Evolutionary conservation across 1,140 invertebrate genomes (phyloP).

Genomic region (Lasioglossum baleicum): DNA sequence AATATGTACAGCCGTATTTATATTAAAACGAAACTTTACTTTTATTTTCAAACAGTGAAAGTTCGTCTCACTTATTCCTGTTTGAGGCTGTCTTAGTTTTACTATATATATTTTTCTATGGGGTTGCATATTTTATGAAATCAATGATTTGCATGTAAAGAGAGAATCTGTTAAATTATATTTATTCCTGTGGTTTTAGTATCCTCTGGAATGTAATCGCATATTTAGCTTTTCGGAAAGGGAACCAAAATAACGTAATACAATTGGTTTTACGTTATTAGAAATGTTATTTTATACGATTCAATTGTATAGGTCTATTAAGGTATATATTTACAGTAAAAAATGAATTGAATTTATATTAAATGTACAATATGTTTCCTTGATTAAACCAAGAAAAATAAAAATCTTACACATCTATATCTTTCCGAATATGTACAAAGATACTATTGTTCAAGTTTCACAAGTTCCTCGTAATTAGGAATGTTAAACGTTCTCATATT

Average conservation of each 20-base stretch:
- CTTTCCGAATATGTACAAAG: not conserved
- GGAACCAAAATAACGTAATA: slow-evolving; percentile 53
- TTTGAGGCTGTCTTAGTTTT: slow-evolving; percentile 27
- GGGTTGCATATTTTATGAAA: slow-evolving; percentile 18
- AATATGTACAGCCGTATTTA: slow-evolving; percentile 26
- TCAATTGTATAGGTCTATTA: slow-evolving; percentile 44
- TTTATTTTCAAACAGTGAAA: not conserved
- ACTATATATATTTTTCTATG: slow-evolving; percentile 25
- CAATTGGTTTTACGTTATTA: slow-evolving; percentile 35
- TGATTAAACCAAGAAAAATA: not conserved
- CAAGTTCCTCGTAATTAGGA: slow-evolving; percentile 65
- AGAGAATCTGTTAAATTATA: slow-evolving; percentile 54
- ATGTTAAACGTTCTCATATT: slow-evolving; percentile 41
- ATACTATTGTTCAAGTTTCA: slow-evolving; percentile 55
- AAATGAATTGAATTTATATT: slow-evolving; percentile 40
- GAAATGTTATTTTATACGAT: slow-evolving; percentile 47
- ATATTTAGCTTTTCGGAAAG: slow-evolving; percentile 30
- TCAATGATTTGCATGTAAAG: slow-evolving; percentile 35
- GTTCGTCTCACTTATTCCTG: not conserved
- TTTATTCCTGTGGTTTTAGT: slow-evolving; percentile 56
- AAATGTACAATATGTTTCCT: not conserved
- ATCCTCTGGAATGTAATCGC: slow-evolving; percentile 46
- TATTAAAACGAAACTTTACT: slow-evolving; percentile 20
- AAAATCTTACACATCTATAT: not conserved
- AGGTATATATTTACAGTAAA: slow-evolving; percentile 68